These are phyloP conservation scores for Carapus acus DNA, from an alignment of 2,797 vertebrate genomes.

Conservation along the genomic window DNA sequence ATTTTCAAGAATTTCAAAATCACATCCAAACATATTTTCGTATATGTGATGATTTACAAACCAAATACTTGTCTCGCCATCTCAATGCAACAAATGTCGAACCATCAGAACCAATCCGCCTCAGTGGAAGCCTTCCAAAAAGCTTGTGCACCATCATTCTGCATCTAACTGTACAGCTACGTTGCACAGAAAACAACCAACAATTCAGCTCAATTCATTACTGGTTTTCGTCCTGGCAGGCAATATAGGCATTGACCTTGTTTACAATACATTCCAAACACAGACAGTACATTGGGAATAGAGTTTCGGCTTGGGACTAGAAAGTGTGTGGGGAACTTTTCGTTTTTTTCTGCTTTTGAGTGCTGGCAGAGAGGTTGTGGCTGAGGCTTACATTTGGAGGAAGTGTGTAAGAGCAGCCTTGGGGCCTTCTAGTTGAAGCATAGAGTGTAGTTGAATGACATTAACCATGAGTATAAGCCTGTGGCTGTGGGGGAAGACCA, in stretches of 20 bases:
- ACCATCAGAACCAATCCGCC: conserved; percentile 54
- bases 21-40: conserved; percentile 43
- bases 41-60: conserved; percentile 35
- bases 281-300: conserved; percentile 67
- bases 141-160: conserved; percentile 48
- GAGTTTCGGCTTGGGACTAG: conserved; percentile 45
- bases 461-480: conserved; percentile 64
- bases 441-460: conserved; percentile 62
- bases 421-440: conserved; percentile 54
- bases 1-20: conserved; percentile 52
- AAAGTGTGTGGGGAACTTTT: no score
- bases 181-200: conserved; percentile 48
- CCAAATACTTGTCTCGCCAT: conserved; percentile 10
- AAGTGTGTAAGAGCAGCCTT: conserved; percentile 58
- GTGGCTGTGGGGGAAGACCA: conserved; percentile 51
- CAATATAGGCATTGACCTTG: conserved; percentile 67
- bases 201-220: conserved; percentile 59
- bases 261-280: conserved; percentile 67
- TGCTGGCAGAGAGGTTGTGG: conserved; percentile 49
- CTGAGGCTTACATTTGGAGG: conserved; percentile 41
- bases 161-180: conserved; percentile 30
- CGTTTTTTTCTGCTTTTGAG: conserved; percentile 38
- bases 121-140: conserved; percentile 34
- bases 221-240: conserved; percentile 58
- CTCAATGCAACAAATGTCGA: conserved; percentile 33